Conservation (phyloP, 2,888 invertebrate species). For the Lasioglossum vierecki region DNA sequence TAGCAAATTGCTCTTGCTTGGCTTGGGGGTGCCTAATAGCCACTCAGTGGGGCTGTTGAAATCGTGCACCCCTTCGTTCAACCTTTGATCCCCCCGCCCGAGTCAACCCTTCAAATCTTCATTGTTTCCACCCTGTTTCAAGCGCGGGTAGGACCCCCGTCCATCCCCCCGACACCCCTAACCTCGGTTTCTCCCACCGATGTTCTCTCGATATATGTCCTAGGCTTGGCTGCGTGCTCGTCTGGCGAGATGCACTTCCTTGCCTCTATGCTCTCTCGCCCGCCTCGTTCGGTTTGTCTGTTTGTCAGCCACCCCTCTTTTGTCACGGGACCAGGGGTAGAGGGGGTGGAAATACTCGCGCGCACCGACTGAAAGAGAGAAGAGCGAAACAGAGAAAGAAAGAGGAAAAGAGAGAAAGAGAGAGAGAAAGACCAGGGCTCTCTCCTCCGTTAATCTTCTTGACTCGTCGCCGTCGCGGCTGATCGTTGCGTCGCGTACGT, state of each 20-base stretch:
- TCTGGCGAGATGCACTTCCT: conserved; percentile 43
- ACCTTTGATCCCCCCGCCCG: conserved; percentile 82
- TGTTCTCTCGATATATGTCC: conserved; percentile 69
- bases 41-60: conserved; percentile 82
- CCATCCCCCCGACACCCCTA: conserved; percentile 11
- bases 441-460: conserved; percentile 51
- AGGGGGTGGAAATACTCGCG: conserved; percentile 27
- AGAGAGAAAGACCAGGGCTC: background rate
- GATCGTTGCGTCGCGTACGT: conserved; percentile 42
- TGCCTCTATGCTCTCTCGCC: conserved; percentile 20
- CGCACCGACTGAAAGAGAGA: conserved; percentile 14
- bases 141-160: conserved; percentile 58
- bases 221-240: conserved; percentile 48
- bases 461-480: conserved; percentile 42
- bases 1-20: conserved; percentile 81
- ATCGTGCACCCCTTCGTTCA: conserved; percentile 79
- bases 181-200: conserved; percentile 43
- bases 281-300: conserved; percentile 35
- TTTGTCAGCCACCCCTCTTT: conserved; percentile 45
- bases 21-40: conserved; percentile 81
- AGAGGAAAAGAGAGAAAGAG: background rate
- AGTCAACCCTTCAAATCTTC: conserved; percentile 79
- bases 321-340: conserved; percentile 9
- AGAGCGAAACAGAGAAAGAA: background rate
- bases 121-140: conserved; percentile 77